A percentile compares a stretch with the other conserved stretches of the same genome.
Evolutionary conservation across 2,797 vertebrate species (phyloP).

Genomic region (Acanthiza pusilla): DNA sequence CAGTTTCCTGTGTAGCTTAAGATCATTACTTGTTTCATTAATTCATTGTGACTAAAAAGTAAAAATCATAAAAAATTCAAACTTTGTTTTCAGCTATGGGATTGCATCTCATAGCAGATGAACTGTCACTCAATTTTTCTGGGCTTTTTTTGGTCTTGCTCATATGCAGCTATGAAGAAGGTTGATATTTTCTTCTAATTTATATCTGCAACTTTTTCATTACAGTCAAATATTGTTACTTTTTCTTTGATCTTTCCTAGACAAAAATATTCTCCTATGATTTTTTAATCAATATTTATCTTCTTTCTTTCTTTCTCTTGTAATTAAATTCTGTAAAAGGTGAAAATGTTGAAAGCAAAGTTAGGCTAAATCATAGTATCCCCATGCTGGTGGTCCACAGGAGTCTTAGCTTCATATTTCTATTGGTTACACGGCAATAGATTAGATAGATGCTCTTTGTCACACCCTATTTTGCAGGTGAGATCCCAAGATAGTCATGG

Average conservation of each 20-base stretch:
- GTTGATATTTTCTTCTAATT: not conserved
- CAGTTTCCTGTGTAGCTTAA: conserved; percentile 29
- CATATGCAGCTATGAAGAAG: not conserved
- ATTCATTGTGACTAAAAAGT: conserved; percentile 52
- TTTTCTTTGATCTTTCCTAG: not conserved
- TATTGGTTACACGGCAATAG: not conserved
- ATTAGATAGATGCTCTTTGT: not conserved
- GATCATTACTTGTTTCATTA: conserved; percentile 54
- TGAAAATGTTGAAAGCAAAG: not conserved
- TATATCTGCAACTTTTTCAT: not conserved
- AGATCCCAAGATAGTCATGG: not conserved
- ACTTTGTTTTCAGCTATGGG: conserved; percentile 2
- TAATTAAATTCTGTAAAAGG: not conserved
- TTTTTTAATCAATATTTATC: not conserved
- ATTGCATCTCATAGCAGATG: not conserved
- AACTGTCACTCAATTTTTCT: not conserved
- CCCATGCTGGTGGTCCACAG: not conserved
- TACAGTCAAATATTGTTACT: not conserved
- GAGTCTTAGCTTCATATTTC: not conserved
- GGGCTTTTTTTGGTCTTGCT: not conserved
- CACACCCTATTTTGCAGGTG: not conserved
- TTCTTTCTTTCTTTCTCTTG: not conserved
- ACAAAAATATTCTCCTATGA: not conserved
- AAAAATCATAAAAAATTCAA: conserved; percentile 45
- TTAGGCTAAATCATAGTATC: not conserved